These are phyloP conservation scores for Dasypogon diadema DNA, from an alignment of 2,888 invertebrate species.

Conservation along the genomic window DNA sequence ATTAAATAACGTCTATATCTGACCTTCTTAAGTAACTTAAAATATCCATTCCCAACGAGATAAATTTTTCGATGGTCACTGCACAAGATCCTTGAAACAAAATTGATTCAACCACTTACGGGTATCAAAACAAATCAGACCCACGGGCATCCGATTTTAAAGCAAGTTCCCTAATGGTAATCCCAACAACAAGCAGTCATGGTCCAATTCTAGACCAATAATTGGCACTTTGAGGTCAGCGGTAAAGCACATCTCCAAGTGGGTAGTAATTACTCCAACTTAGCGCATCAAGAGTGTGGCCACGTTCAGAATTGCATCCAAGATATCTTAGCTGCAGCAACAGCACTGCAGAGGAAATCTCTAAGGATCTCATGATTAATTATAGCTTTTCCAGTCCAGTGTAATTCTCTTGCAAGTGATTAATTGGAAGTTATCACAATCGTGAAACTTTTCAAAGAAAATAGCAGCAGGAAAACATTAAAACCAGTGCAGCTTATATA, in stretches of 20 bases:
- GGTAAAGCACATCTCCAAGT: constrained; percentile 25
- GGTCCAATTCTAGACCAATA: constrained; percentile 29
- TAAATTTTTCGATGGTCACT: too few species aligned
- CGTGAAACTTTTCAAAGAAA: background rate
- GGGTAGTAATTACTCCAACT: background rate
- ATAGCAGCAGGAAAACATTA: background rate
- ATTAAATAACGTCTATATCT: too few species aligned
- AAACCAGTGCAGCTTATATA: background rate
- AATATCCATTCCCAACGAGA: too few species aligned
- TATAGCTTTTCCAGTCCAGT: constrained; percentile 7
- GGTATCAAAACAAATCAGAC: background rate
- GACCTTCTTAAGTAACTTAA: too few species aligned
- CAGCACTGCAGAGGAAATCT: constrained; percentile 20
- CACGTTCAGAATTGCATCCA: constrained; percentile 7
- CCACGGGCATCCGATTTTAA: background rate
- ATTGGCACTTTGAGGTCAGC: constrained; percentile 31
- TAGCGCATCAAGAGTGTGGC: background rate
- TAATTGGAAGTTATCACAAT: constrained; percentile 3
- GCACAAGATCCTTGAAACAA: background rate
- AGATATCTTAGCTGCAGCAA: constrained; percentile 24
- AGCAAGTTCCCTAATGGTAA: constrained; percentile 4
- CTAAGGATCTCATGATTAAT: constrained; percentile 9
- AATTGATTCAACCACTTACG: background rate
- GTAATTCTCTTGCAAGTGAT: background rate
- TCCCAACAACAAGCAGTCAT: background rate